Base-by-base conservation (phyloP, 1,140 invertebrate species). In the Papilio glaucus region DNA sequence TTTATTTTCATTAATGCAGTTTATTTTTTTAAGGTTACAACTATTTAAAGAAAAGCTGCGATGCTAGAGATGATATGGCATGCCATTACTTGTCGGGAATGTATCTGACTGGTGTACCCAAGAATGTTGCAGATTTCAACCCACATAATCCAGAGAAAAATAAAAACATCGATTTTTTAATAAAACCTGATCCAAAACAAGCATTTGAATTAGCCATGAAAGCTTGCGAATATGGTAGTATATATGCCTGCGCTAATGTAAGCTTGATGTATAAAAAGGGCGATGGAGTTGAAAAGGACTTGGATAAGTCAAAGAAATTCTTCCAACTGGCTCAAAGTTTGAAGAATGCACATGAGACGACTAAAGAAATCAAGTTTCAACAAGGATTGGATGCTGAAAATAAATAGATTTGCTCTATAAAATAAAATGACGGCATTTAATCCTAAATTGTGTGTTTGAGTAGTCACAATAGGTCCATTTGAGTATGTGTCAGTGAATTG, bases 171-270 rank as follows among this genome's bases (percentile, higher is more conserved):
- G 85, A 96, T 24, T 95, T 89, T 76, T 85, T 94, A 18, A 86
- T 97, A n/a, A 92, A 94, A 12, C 96, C 95, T 80, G 95, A 98
- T 84, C 95, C 96, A 90, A 93, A 93, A 41, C 95, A 97, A 88
- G 97, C 97, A 0, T 98, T 97, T 87, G 91, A 95, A 69, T 96
- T 95, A 77, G 95, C 96, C 0, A 83, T 94, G 42, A 96, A 95
- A 86, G 96, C 95, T 0, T 99, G 98, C 88, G 96, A 98, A 76
- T 85, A 96, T 9, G 96, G 96, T 4, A 96, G 98, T 87, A 95
- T 97, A 71, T 96, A 96, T 84, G 97, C 97, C 1, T 99, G 98
- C 93, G 95, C 95, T 0, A 98, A 98, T 94, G 84, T 98, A 1
- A 96, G 97, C 77, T 95, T 96, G 78, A 97, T 98, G 97, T 97